These are phyloP conservation scores for Perizoma flavofasciatum DNA, from an alignment of 2,888 invertebrate species.

Conservation along the genomic window DNA sequence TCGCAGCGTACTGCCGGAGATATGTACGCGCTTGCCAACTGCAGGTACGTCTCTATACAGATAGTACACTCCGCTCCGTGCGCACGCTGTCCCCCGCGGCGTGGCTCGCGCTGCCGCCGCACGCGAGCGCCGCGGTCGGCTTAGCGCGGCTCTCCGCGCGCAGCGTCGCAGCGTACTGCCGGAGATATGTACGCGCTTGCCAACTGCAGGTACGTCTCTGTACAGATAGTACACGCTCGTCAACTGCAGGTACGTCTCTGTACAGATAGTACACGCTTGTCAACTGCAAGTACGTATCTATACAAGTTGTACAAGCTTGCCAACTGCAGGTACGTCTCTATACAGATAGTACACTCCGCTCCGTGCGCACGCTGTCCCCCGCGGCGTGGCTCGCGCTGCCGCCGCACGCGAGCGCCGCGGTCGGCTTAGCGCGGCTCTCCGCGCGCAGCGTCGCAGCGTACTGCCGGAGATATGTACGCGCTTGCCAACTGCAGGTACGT, in stretches of 20 bases:
- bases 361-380: slow-evolving; percentile 91
- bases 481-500: slow-evolving; percentile 84
- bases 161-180: slow-evolving; percentile 90
- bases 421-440: slow-evolving; percentile 81
- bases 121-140: slow-evolving; percentile 39
- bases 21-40: slow-evolving; percentile 89
- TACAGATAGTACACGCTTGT: slow-evolving; percentile 87
- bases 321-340: slow-evolving; percentile 79
- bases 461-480: slow-evolving; percentile 89
- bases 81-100: slow-evolving; percentile 91
- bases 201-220: slow-evolving; percentile 79
- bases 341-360: slow-evolving; percentile 73
- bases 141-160: slow-evolving; percentile 86
- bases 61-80: slow-evolving; percentile 87
- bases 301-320: slow-evolving; percentile 83
- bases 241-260: slow-evolving; percentile 79
- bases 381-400: slow-evolving; percentile 93
- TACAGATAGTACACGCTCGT: slow-evolving; percentile 87
- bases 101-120: slow-evolving; percentile 91
- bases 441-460: slow-evolving; percentile 90
- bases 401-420: slow-evolving; percentile 49
- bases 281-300: slow-evolving; percentile 77
- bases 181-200: slow-evolving; percentile 88
- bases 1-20: slow-evolving; percentile 89
- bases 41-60: slow-evolving; percentile 58